phyloP scores from a whole-genome alignment of 2,113 vertebrate species.

The Nicator chloris region DNA sequence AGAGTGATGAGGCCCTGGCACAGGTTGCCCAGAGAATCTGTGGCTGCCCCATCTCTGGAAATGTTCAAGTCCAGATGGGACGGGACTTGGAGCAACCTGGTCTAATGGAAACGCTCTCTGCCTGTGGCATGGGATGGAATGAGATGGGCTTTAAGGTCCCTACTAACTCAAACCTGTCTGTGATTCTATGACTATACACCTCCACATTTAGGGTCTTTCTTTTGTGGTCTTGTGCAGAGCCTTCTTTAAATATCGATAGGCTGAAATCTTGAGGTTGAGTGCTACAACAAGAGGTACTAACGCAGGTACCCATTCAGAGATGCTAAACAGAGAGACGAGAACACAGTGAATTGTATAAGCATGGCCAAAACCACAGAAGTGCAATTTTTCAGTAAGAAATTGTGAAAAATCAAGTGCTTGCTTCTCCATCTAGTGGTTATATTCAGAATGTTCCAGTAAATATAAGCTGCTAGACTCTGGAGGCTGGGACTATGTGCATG shows the following conservation, averaged over 20 bases:
- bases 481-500: not conserved
- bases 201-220: not conserved
- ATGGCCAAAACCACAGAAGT: not conserved
- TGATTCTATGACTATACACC: not conserved
- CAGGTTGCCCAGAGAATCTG: not conserved
- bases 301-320: not conserved
- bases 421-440: conserved; percentile 20
- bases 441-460: not conserved
- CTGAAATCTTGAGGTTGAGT: not conserved
- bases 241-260: not conserved
- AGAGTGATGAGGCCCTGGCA: not conserved
- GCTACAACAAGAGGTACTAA: not conserved
- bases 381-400: not conserved
- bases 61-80: not conserved
- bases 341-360: not conserved
- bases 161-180: not conserved
- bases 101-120: not conserved
- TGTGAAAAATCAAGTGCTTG: not conserved
- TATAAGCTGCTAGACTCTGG: not conserved
- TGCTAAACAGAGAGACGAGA: not conserved
- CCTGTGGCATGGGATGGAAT: not conserved
- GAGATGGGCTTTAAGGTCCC: not conserved
- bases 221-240: not conserved
- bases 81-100: accelerated
- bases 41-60: not conserved